Conservation (phyloP, 2,113 vertebrate species). For the Ariopsis seemanni region DNA sequence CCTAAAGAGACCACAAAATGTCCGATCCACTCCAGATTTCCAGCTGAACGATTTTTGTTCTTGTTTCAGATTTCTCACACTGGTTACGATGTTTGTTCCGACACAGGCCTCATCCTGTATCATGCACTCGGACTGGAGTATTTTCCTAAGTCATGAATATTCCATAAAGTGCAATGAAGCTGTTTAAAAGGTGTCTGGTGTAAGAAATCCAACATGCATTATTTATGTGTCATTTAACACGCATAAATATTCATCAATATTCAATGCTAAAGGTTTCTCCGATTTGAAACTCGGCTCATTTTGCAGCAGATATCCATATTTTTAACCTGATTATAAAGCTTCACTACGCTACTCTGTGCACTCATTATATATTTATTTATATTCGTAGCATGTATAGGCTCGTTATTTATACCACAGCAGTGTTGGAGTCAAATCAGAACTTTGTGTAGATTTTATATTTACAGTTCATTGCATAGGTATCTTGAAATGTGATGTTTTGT, state of each 20-base stretch:
- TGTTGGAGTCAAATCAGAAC: background rate
- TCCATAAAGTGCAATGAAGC: conserved; percentile 31
- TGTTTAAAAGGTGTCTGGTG: conserved; percentile 42
- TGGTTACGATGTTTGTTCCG: background rate
- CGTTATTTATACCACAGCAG: background rate
- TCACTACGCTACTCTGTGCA: background rate
- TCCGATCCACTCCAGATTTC: background rate
- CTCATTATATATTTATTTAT: conserved; percentile 11
- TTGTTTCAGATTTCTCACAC: background rate
- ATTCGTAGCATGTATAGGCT: background rate
- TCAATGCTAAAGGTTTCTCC: conserved; percentile 1
- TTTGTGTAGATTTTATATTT: background rate
- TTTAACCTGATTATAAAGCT: background rate
- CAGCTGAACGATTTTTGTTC: background rate
- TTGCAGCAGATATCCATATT: conserved; percentile 13
- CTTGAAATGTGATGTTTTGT: background rate
- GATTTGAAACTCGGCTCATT: conserved; percentile 27
- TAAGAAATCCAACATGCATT: conserved; percentile 40
- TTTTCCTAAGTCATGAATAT: conserved; percentile 35
- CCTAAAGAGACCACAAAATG: background rate
- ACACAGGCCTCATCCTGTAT: background rate
- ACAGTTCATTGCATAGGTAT: background rate
- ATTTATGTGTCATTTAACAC: conserved; percentile 46
- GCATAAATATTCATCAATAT: conserved; percentile 47
- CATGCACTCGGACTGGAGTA: background rate